A percentile compares a stretch with the other conserved stretches of the same genome.
Evolutionary conservation across 53 echinoderm and acorn worm species (phyloP).

Genomic region (Mesocentrotus franciscanus): DNA sequence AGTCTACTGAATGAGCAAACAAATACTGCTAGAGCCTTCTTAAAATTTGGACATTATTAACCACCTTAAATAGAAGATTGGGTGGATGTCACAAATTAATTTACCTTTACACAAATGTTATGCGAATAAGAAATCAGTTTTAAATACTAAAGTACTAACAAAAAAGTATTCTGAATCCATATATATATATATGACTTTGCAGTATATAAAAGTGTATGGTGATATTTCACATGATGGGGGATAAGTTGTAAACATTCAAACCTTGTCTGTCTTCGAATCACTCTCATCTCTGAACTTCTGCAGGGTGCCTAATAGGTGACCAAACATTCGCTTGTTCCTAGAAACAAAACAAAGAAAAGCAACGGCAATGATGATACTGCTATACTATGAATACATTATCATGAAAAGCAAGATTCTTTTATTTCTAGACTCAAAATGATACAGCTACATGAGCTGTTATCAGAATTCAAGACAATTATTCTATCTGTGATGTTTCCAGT

Average conservation of each 20-base stretch:
- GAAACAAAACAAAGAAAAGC: neutral
- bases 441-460: too few species aligned
- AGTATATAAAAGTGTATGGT: neutral
- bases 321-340: constrained; percentile 99
- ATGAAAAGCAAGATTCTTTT: neutral
- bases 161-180: neutral
- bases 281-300: constrained; percentile 95
- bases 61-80: too few species aligned
- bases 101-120: too few species aligned
- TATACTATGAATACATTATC: neutral
- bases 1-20: too few species aligned
- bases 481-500: too few species aligned
- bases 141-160: too few species aligned
- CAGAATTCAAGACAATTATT: too few species aligned
- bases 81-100: too few species aligned
- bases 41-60: too few species aligned
- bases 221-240: neutral
- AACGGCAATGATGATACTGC: neutral
- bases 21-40: too few species aligned
- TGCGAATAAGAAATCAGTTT: too few species aligned
- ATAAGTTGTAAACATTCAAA: constrained; percentile 35
- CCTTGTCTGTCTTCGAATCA: constrained; percentile 81
- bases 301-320: constrained; percentile 95
- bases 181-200: neutral
- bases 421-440: neutral